Evolutionary conservation across 2,797 vertebrate species (phyloP).

Genomic region (Ptychobarbus kaznakovi): DNA sequence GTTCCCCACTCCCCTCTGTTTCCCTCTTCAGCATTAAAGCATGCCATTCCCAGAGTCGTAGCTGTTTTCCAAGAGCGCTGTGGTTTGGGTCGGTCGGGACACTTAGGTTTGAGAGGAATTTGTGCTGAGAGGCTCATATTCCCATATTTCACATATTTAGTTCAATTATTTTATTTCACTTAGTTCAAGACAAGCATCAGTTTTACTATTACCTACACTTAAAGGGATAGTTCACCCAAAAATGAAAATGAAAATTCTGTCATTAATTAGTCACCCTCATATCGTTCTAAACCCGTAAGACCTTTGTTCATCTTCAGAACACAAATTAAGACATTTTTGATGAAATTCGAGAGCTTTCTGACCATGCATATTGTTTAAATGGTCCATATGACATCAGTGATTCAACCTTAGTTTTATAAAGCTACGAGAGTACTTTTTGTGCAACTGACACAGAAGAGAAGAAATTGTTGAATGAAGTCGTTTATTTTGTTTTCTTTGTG

Average conservation of each 20-base stretch:
- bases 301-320: no score
- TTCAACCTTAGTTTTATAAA: no score
- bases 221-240: not conserved
- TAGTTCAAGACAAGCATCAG: not conserved
- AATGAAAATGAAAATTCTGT: not conserved
- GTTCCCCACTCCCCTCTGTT: constrained; percentile 38
- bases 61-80: not conserved
- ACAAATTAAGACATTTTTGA: no score
- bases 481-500: no score
- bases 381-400: no score
- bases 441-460: no score
- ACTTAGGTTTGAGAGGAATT: not conserved
- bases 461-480: no score
- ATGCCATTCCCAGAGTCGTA: not conserved
- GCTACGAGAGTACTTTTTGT: no score
- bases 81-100: constrained; percentile 23
- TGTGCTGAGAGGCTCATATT: not conserved
- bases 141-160: not conserved
- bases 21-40: not conserved
- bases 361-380: no score
- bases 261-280: not conserved
- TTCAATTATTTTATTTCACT: no score
- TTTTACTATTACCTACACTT: not conserved
- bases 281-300: not conserved
- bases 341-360: not conserved